A percentile compares a stretch with the other conserved stretches of the same genome.
Conservation (phyloP, 2,113 vertebrate species). For the Coregonus clupeaformis region DNA sequence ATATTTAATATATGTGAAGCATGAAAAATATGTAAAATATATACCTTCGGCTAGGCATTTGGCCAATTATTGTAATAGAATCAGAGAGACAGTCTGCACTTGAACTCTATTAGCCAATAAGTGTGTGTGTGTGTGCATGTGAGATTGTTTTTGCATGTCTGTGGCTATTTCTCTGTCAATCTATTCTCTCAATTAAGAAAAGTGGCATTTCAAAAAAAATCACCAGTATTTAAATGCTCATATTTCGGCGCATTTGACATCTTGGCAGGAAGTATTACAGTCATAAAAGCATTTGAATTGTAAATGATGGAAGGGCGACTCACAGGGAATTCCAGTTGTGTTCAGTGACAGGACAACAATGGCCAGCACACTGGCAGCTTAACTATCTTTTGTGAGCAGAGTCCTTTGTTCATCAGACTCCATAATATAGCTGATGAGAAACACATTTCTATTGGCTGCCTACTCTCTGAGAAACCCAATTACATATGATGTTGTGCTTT, state of each 20-base stretch:
- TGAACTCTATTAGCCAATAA: too few species aligned
- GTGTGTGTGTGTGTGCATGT: too few species aligned
- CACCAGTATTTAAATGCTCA: constrained; percentile 23
- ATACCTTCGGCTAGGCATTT: too few species aligned
- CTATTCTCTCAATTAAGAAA: too few species aligned
- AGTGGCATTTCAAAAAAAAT: too few species aligned
- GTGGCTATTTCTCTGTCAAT: neutral
- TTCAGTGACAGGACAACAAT: constrained; percentile 34
- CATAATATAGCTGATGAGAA: constrained; percentile 41
- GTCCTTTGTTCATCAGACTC: constrained; percentile 22
- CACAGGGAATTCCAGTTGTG: constrained; percentile 38
- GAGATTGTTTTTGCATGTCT: too few species aligned
- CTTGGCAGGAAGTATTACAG: constrained; percentile 36
- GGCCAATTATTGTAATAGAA: too few species aligned
- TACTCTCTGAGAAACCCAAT: constrained; percentile 61
- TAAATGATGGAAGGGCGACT: neutral
- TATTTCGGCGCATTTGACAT: constrained; percentile 41
- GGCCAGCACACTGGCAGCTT: constrained; percentile 14
- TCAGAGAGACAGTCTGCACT: too few species aligned
- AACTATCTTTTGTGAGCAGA: constrained; percentile 35
- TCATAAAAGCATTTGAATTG: constrained; percentile 7
- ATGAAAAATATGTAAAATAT: too few species aligned
- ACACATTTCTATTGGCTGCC: constrained; percentile 38
- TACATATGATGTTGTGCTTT: constrained; percentile 45
- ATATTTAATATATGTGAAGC: too few species aligned